Conservation (phyloP, 1,140 invertebrate species). For the Lepidurus packardi region DNA sequence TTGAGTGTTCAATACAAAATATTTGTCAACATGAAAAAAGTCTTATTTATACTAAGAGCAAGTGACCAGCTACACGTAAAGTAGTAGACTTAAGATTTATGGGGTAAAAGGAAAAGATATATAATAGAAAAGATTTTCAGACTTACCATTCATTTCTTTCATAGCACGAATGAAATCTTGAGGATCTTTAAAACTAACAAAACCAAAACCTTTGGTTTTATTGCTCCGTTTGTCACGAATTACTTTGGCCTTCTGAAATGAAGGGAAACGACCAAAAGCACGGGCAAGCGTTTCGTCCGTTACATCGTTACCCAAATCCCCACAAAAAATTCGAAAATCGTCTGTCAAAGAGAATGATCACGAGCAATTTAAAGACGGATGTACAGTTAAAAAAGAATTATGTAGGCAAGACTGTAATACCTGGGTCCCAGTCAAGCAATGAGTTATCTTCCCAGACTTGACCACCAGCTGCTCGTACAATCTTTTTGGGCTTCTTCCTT, state of each 20-base stretch:
- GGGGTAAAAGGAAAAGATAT: neutral
- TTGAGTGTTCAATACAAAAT: neutral
- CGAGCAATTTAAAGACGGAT: neutral
- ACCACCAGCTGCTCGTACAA: slow-evolving; percentile 83
- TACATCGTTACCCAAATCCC: slow-evolving; percentile 98
- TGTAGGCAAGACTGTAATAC: slow-evolving; percentile 43
- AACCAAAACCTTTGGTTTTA: slow-evolving; percentile 98
- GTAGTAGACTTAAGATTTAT: neutral
- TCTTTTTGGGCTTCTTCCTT: slow-evolving; percentile 65
- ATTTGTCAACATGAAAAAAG: neutral
- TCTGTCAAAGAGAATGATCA: slow-evolving; percentile 52
- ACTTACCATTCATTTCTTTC: slow-evolving; percentile 91
- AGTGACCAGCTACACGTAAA: neutral
- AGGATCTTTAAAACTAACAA: slow-evolving; percentile 97
- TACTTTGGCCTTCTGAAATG: slow-evolving; percentile 91
- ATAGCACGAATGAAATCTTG: slow-evolving; percentile 96
- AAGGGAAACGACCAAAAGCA: slow-evolving; percentile 92
- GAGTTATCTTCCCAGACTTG: slow-evolving; percentile 90
- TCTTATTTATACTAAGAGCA: neutral
- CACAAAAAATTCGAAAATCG: slow-evolving; percentile 97
- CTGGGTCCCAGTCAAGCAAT: slow-evolving; percentile 83
- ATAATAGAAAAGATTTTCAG: neutral
- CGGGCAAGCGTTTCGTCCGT: slow-evolving; percentile 91
- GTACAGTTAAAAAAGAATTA: slow-evolving; percentile 15
- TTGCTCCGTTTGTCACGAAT: slow-evolving; percentile 93